Evolutionary conservation across 2,888 invertebrate genomes (phyloP), one percentile per base, ranked within the genome.

Genomic region (Euspilapteryx auroguttella): DNA sequence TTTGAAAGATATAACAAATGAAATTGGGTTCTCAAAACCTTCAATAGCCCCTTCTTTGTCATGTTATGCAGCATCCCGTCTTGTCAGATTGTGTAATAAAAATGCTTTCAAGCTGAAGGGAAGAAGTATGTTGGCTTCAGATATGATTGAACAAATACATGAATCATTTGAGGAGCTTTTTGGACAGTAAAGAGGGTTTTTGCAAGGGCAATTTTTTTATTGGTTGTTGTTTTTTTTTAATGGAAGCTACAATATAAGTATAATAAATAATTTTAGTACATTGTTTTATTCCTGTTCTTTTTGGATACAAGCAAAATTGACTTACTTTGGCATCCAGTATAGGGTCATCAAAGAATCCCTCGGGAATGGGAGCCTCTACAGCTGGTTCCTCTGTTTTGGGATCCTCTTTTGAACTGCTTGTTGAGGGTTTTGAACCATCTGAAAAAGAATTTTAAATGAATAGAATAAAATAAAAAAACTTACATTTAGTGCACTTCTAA

Each of bases 281-380:
- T n/a, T n/a, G n/a, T n/a, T n/a, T n/a, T n/a, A n/a, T n/a, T n/a
- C n/a, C n/a, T n/a, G n/a, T n/a, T n/a, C n/a, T n/a, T n/a, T n/a
- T n/a, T n/a, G n/a, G n/a, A n/a, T n/a, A n/a, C n/a, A n/a, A n/a
- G n/a, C n/a, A n/a, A n/a, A n/a, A n/a, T n/a, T n/a, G n/a, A 36
- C 32, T 55, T 52, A 86, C 86, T 75, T 89, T 91, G 1, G 90
- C 89, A 77, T 90, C 89, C 45, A 85, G 62, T 39, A 85, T 75
- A 3, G 89, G 89, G 55, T 90, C 89, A 77, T 92, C 91, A 58
- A 91, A 92, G 54, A 92, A 92, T 34, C 90, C 90, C 62, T 90
- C 90, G 5, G 91, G 91, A 36, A 91, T 76, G 7, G 68, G 65
- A 38, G 58, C 63, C 8, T 62, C 59, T 23, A 42, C 40, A 12